Conservation (phyloP, 2,113 vertebrate species). For the Caranx melampygus region DNA sequence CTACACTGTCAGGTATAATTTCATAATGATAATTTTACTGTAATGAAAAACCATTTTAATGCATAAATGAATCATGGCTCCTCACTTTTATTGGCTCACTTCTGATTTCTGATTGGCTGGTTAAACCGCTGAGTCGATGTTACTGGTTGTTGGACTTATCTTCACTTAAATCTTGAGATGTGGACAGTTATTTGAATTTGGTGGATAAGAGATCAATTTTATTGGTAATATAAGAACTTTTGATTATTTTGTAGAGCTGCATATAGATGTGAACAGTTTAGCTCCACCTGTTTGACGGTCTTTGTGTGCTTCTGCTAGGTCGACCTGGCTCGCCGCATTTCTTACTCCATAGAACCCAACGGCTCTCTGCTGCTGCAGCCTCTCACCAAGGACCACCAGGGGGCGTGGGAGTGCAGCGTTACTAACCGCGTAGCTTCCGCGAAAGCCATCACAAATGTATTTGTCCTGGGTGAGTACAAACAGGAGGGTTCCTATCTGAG, state of each 20-base stretch:
- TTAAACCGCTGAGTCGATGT: not conserved
- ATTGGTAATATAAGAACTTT: not conserved
- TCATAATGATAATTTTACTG: no score
- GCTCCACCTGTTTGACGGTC: not conserved
- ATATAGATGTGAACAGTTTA: not conserved
- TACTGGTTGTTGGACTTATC: not conserved
- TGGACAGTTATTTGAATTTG: not conserved
- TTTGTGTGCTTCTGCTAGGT: slow-evolving; percentile 78
- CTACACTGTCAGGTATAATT: no score
- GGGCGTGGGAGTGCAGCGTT: slow-evolving; percentile 89
- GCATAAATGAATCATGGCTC: no score
- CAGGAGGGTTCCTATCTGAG: not conserved
- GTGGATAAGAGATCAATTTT: not conserved
- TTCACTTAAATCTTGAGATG: not conserved
- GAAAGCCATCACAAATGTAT: slow-evolving; percentile 82
- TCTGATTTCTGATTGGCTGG: not conserved
- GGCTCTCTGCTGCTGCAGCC: slow-evolving; percentile 89
- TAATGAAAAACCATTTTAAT: no score
- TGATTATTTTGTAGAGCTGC: not conserved
- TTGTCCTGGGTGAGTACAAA: slow-evolving; percentile 88
- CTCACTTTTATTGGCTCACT: not conserved
- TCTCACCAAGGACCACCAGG: slow-evolving; percentile 91
- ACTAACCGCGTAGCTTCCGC: slow-evolving; percentile 87
- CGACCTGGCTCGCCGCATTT: slow-evolving; percentile 71
- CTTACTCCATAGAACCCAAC: slow-evolving; percentile 83